Base-by-base conservation (phyloP, 2,888 invertebrate genomes). In the Cheilosia scutellata region DNA sequence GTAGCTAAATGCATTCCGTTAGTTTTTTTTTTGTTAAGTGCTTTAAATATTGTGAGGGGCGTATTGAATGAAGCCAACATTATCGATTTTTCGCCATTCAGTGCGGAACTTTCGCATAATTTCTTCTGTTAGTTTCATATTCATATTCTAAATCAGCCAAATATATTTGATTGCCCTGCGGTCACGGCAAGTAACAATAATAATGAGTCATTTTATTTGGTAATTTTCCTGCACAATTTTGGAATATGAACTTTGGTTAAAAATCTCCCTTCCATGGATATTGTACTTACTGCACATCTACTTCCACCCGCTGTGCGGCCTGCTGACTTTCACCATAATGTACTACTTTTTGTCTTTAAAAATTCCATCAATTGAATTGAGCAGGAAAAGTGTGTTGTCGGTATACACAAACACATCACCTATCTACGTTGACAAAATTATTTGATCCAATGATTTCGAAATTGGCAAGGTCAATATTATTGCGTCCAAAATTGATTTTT, bases 51-150 rank as follows among this genome's bases (percentile, higher is more conserved):
- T 29, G 27, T 55, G 16, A n/a, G 55, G 70, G 70, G 55, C 57
- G 62, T 71, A 71, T n/a, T 37, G 20, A n/a, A 62, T n/a, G 20
- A 0, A 13, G 3, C 6, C 31, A 62, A 13, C 11, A 42, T 42
- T 77, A 78, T 78, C 63, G 78, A 78, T 78, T 78, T 78, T 78
- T 70, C 47, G 25, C 33, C 29, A 58, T 11, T 37, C 11, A 37
- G 29, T 51, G 60, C 51, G 44, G 70, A 55, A 55, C 40, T 70
- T 55, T 70, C 2, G 1, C 25, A 27, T 27, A 33, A 20, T 33
- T 49, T 49, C 4, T 33, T 4, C 27, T 40, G 5, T 11, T 29
- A 13, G n/a, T 58, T 51, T 5, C 11, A 51, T 47, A 4, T 31
- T 33, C 58, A 42, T 62, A 44, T 44, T 40, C 37, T 1, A 9